These are phyloP conservation scores for Ceriagrion tenellum DNA, from an alignment of 2,888 invertebrate species.

Conservation along the genomic window DNA sequence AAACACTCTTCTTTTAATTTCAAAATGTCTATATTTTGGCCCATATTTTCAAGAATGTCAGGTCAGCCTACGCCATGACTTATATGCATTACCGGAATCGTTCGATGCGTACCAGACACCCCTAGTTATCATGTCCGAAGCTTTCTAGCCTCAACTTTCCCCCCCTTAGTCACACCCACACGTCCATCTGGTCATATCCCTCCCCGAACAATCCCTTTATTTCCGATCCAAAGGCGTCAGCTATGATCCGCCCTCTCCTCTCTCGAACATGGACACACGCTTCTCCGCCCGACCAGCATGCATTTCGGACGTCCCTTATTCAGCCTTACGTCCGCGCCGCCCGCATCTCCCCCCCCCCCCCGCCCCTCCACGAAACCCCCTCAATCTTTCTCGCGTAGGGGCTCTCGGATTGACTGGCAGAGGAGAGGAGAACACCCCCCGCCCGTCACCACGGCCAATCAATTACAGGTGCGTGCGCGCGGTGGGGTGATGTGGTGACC, in stretches of 20 bases:
- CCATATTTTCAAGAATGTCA: too few species aligned
- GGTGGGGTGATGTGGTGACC: neutral
- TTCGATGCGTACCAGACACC: too few species aligned
- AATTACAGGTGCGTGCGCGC: conserved; percentile 57
- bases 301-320: neutral
- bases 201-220: neutral
- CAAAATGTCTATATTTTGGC: too few species aligned
- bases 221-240: neutral
- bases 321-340: neutral
- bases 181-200: neutral
- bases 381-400: neutral
- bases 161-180: neutral
- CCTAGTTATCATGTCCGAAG: neutral
- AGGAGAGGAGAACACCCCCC: neutral
- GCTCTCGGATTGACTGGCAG: neutral
- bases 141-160: neutral
- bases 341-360: neutral
- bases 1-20: too few species aligned
- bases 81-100: too few species aligned
- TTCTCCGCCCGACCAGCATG: neutral
- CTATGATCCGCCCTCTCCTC: neutral
- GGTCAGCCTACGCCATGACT: too few species aligned
- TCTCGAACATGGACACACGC: neutral
- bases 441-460: neutral
- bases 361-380: neutral